Percentiles rank a stretch among this genome's conserved stretches.
These are phyloP conservation scores for Varanus salvator DNA, from an alignment of 2,113 vertebrate genomes.

Conservation along the genomic window DNA sequence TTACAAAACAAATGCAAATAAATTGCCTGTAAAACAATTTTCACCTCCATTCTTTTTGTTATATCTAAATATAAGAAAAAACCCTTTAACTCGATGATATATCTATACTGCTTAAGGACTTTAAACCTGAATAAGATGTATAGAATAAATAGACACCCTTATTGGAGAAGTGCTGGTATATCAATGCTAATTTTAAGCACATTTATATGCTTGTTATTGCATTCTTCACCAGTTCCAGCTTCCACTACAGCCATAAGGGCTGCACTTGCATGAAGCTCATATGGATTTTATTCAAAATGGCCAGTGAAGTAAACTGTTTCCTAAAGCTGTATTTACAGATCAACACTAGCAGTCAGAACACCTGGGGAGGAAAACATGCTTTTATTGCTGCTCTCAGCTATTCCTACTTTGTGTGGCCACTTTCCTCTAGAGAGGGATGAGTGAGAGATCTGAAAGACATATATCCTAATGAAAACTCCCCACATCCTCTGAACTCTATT, in stretches of 20 bases:
- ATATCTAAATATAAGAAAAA: slow-evolving; percentile 13
- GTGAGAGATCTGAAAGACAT: no score
- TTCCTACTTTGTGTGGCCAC: no score
- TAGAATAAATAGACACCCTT: slow-evolving; percentile 13
- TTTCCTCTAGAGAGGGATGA: no score
- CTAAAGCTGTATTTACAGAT: not conserved
- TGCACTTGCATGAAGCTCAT: not conserved
- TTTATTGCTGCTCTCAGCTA: no score
- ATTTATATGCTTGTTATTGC: not conserved
- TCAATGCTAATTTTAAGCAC: not conserved
- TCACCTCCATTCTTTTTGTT: slow-evolving; percentile 2
- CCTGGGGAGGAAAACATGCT: not conserved
- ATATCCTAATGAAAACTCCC: no score
- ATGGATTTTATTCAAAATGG: not conserved
- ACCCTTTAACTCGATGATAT: not conserved
- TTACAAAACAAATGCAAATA: slow-evolving; percentile 4
- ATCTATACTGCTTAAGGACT: slow-evolving; percentile 9
- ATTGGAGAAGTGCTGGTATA: not conserved
- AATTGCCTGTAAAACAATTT: not conserved
- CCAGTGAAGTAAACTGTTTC: slow-evolving; percentile 10
- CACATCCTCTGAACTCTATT: no score
- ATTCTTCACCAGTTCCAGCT: not conserved
- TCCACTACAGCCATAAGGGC: no score
- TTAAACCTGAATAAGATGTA: slow-evolving; percentile 1
- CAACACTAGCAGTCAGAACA: not conserved